Evolutionary conservation across 2,888 invertebrate species (phyloP), one percentile per base, ranked within the genome.

Genomic region (Argyra leucocephala): DNA sequence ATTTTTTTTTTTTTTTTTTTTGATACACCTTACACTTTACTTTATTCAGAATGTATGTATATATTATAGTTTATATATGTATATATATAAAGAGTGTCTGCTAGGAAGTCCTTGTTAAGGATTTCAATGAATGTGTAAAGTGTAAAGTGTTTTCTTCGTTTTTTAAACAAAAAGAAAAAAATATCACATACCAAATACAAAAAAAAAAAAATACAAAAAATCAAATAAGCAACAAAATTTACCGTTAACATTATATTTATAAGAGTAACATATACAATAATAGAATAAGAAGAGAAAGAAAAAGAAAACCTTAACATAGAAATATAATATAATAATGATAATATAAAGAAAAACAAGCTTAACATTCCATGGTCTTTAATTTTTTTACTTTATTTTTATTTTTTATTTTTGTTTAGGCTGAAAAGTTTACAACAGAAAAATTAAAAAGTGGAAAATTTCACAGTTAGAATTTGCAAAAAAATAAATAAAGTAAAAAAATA

Each of bases 121-220:
- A 48, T 48, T 48, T 48, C 48, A 48, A 48, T 48, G 48, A 48
- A 48, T 48, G 48, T 48, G 48, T 48, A 48, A 48, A 48, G 18
- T 48, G 48, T 48, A 48, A 48, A 48, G 48, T n/a, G 48, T 15
- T 48, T 48, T 48, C 48, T 48, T 48, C n/a, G n/a, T 48, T 48
- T 48, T 48, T 48, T 48, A 48, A 48, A 48, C 18, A 18, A 48
- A 48, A n/a, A 48, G n/a, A 48, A 18, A 48, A 48, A 18, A 15
- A 18, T 48, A 18, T 48, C 12, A 48, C 15, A 48, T 48, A 48
- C 31, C 7, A 26, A 4, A 26, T 6, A 26, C 7, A 31, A 48
- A 18, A 48, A 48, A 48, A 48, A 48, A 48, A 48, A 48, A 48
- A 6, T 3, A 48, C 7, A 7, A 10, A 6, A 31, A 31, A 48